A percentile compares a stretch with the other conserved stretches of the same genome.
phyloP scores from a whole-genome alignment of 35 echinoderm and acorn worm genomes.

The Amphiura filiformis region DNA sequence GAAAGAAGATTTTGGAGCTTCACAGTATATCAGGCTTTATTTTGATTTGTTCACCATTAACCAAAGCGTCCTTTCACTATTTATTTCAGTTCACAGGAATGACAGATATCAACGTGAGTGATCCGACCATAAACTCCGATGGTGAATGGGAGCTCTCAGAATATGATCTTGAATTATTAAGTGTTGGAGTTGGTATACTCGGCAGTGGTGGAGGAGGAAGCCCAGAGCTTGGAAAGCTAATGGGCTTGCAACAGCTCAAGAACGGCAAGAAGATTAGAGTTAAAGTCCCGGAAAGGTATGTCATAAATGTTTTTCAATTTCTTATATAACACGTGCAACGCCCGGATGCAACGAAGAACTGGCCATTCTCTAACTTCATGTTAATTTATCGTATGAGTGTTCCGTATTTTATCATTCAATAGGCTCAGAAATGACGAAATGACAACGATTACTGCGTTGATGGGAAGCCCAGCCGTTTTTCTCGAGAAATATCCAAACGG shows the following conservation, averaged over 20 bases:
- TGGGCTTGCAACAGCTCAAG: too few species aligned
- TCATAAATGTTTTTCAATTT: background rate
- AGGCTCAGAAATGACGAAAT: background rate
- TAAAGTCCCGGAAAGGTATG: background rate
- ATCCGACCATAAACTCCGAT: too few species aligned
- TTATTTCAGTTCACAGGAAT: too few species aligned
- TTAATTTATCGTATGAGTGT: background rate
- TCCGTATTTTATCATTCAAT: background rate
- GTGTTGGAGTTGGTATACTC: slow-evolving; percentile 81
- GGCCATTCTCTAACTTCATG: background rate
- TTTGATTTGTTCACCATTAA: too few species aligned
- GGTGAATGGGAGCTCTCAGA: slow-evolving; percentile 79
- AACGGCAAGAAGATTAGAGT: too few species aligned
- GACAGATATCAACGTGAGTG: too few species aligned
- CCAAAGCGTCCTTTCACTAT: too few species aligned
- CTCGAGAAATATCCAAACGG: background rate
- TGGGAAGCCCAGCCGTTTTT: background rate
- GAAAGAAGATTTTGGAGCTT: too few species aligned
- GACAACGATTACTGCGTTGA: background rate
- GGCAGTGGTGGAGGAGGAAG: slow-evolving; percentile 87
- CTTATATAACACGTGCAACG: background rate
- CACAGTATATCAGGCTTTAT: too few species aligned
- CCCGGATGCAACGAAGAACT: background rate
- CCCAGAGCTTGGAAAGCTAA: too few species aligned
- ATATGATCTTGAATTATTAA: slow-evolving; percentile 74